Evolutionary conservation across 1,140 invertebrate species (phyloP).

Genomic region (Drosophila bocki): DNA sequence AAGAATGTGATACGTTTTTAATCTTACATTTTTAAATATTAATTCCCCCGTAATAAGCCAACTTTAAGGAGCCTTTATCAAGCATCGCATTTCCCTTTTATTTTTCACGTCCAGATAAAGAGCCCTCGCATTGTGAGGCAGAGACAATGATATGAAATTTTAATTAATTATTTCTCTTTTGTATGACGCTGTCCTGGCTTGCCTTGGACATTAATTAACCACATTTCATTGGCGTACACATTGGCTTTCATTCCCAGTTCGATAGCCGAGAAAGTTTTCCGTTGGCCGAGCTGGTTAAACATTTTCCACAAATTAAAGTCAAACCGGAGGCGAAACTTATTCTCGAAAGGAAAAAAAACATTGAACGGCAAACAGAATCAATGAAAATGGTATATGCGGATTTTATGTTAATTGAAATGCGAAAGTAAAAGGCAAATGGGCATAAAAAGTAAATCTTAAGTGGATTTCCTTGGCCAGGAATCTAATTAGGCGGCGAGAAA

Average conservation of each 20-base stretch:
- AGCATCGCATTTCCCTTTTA: not conserved
- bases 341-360: not conserved
- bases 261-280: slow-evolving; percentile 14
- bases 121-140: not conserved
- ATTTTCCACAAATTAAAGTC: slow-evolving; percentile 45
- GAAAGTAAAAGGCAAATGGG: slow-evolving; percentile 4
- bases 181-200: slow-evolving; percentile 1
- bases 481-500: not conserved
- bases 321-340: slow-evolving; percentile 4
- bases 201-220: slow-evolving; percentile 47
- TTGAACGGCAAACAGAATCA: slow-evolving; percentile 3
- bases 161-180: slow-evolving; percentile 15
- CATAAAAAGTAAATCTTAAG: slow-evolving; percentile 14
- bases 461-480: not conserved
- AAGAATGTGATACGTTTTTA: not conserved
- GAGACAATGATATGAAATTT: slow-evolving; percentile 13
- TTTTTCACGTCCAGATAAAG: not conserved
- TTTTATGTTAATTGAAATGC: slow-evolving; percentile 58
- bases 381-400: not conserved
- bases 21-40: not conserved
- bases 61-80: not conserved
- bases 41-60: not conserved
- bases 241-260: slow-evolving; percentile 2
- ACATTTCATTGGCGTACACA: slow-evolving; percentile 11
- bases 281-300: slow-evolving; percentile 27